Conservation (phyloP, 2,888 invertebrate species). For the Pecten maximus region DNA sequence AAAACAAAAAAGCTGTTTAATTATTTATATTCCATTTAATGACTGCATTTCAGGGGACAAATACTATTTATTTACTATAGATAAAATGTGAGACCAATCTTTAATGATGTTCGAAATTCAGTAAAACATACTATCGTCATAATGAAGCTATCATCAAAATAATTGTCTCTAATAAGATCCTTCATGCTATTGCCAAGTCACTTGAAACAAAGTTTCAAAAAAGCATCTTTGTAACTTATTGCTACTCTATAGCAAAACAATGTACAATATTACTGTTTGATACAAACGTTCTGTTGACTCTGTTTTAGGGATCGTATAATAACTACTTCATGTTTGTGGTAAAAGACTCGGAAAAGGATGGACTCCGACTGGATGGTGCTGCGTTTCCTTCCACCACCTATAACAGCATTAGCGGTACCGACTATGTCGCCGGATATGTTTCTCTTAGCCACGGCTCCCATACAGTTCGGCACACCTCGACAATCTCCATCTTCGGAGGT, state of each 20-base stretch:
- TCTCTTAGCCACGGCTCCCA: constrained; percentile 62
- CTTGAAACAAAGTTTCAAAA: not conserved
- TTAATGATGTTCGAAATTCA: too few species aligned
- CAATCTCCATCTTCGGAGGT: constrained; percentile 67
- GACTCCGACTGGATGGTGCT: constrained; percentile 56
- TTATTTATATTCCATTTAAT: too few species aligned
- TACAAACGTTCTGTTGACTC: constrained; percentile 37
- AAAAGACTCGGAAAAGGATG: constrained; percentile 54
- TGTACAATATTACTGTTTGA: not conserved
- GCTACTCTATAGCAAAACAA: too few species aligned
- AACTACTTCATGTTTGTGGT: constrained; percentile 66
- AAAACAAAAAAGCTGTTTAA: too few species aligned
- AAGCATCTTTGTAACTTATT: not conserved
- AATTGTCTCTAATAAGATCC: too few species aligned
- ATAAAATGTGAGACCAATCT: too few species aligned
- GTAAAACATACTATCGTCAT: too few species aligned
- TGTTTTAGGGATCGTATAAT: constrained; percentile 51
- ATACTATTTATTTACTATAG: too few species aligned
- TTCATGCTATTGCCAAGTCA: too few species aligned
- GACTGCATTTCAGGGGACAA: too few species aligned
- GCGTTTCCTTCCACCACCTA: constrained; percentile 53
- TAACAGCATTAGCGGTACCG: constrained; percentile 57
- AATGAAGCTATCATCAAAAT: too few species aligned
- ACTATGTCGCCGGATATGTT: constrained; percentile 58
- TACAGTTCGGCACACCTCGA: constrained; percentile 60